These are phyloP conservation scores for Planococcus citri DNA, from an alignment of 1,140 invertebrate species.

Conservation along the genomic window DNA sequence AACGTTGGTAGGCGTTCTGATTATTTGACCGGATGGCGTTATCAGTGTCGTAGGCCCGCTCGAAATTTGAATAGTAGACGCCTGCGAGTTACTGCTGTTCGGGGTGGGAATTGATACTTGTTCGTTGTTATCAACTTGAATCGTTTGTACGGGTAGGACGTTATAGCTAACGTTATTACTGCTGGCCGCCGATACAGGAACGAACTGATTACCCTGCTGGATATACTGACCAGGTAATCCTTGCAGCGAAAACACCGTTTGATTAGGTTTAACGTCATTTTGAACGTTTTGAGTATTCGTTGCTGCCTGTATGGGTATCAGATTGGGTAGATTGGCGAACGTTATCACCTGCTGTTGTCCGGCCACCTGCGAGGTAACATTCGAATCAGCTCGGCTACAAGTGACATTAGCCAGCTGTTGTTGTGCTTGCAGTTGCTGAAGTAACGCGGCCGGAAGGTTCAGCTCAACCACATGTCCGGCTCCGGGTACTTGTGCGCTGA, in stretches of 20 bases:
- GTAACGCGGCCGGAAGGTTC: neutral
- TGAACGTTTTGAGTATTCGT: neutral
- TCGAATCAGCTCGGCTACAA: neutral
- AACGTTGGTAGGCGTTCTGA: slow-evolving; percentile 39
- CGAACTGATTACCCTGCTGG: slow-evolving; percentile 33
- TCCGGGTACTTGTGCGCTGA: neutral
- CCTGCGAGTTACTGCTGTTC: neutral
- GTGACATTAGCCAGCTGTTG: neutral
- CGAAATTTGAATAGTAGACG: slow-evolving; percentile 24
- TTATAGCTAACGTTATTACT: neutral
- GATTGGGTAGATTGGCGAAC: neutral
- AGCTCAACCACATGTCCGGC: neutral
- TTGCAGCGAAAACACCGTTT: slow-evolving; percentile 39
- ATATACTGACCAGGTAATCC: slow-evolving; percentile 42
- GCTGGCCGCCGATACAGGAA: neutral
- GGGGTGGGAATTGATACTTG: neutral
- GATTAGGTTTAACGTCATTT: slow-evolving; percentile 10
- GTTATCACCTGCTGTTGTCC: neutral
- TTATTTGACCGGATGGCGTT: slow-evolving; percentile 48
- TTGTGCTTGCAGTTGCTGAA: neutral
- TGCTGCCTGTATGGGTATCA: neutral
- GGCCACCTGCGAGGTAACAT: neutral
- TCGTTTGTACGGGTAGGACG: slow-evolving; percentile 1
- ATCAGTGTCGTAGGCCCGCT: slow-evolving; percentile 37
- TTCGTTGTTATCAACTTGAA: slow-evolving; percentile 5